Percentiles rank a stretch among this genome's conserved stretches.
These are phyloP conservation scores for Ornithoptera priamus DNA, from an alignment of 2,888 invertebrate genomes.

Conservation along the genomic window DNA sequence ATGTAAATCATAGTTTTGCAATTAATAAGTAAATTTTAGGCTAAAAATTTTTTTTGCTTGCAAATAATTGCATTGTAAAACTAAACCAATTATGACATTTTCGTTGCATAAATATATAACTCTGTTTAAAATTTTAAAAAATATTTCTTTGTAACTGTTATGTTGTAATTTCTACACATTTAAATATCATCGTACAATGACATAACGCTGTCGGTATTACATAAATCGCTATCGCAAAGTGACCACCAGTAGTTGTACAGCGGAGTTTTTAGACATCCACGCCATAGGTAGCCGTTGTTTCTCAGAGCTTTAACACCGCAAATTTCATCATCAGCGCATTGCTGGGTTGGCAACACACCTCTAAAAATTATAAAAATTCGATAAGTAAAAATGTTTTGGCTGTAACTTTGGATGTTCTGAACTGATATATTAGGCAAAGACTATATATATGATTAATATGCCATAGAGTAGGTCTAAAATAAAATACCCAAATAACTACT, in stretches of 20 bases:
- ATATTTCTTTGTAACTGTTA: not conserved
- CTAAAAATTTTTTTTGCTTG: no score
- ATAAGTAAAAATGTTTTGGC: constrained; percentile 1
- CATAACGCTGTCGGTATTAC: constrained; percentile 53
- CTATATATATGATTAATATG: no score
- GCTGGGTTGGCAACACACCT: constrained; percentile 45
- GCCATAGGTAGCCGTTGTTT: constrained; percentile 60
- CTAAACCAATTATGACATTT: no score
- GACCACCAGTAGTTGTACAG: constrained; percentile 64
- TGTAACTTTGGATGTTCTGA: no score
- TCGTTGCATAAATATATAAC: no score
- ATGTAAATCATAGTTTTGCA: no score
- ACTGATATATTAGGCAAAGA: no score
- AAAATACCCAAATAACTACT: not conserved
- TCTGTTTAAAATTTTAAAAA: no score
- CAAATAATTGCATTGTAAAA: no score
- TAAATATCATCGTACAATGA: constrained; percentile 48
- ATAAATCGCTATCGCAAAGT: constrained; percentile 56
- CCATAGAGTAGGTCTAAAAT: no score
- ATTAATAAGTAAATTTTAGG: no score
- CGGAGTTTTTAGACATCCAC: constrained; percentile 58
- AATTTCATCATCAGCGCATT: constrained; percentile 56
- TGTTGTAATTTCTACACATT: constrained; percentile 1
- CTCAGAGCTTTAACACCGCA: constrained; percentile 57
- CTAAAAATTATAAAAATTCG: constrained; percentile 42